These are phyloP conservation scores for Melanostigma gelatinosum DNA, from an alignment of 2,113 vertebrate species.

Conservation along the genomic window DNA sequence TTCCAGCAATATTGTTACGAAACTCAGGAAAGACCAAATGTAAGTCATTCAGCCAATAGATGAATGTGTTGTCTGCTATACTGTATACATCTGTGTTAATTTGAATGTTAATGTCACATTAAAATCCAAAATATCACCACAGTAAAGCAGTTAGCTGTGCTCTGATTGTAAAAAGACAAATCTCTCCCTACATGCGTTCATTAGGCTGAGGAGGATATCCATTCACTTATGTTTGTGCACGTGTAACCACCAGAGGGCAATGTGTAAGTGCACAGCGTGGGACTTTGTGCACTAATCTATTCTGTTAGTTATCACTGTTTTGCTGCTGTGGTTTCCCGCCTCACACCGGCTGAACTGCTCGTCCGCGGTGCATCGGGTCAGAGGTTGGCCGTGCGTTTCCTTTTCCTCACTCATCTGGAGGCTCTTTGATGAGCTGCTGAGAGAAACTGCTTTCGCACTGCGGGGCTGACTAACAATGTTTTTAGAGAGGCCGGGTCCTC, in stretches of 20 bases:
- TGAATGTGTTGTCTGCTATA: neutral
- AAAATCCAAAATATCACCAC: neutral
- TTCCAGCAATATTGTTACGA: neutral
- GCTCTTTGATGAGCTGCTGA: slow-evolving; percentile 52
- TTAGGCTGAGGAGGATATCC: neutral
- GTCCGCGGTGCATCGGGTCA: slow-evolving; percentile 30
- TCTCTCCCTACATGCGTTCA: neutral
- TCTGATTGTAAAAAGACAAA: slow-evolving; percentile 19
- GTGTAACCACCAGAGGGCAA: slow-evolving; percentile 69
- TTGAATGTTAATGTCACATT: slow-evolving; percentile 6
- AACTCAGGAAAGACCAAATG: slow-evolving; percentile 8
- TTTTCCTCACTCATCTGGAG: slow-evolving; percentile 17
- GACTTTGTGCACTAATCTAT: slow-evolving; percentile 26
- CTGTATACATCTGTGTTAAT: neutral
- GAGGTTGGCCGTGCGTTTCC: slow-evolving; percentile 43
- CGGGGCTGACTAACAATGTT: slow-evolving; percentile 62
- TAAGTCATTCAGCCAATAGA: slow-evolving; percentile 9
- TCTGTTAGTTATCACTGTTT: slow-evolving; percentile 39
- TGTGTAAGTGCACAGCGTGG: slow-evolving; percentile 47
- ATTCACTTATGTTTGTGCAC: neutral
- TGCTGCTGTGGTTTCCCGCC: neutral
- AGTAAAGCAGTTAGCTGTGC: neutral
- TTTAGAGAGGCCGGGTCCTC: slow-evolving; percentile 56
- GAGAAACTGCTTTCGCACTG: slow-evolving; percentile 31
- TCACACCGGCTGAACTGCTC: neutral